phyloP scores from a whole-genome alignment of 1,140 invertebrate species.

The Nephila pilipes region DNA sequence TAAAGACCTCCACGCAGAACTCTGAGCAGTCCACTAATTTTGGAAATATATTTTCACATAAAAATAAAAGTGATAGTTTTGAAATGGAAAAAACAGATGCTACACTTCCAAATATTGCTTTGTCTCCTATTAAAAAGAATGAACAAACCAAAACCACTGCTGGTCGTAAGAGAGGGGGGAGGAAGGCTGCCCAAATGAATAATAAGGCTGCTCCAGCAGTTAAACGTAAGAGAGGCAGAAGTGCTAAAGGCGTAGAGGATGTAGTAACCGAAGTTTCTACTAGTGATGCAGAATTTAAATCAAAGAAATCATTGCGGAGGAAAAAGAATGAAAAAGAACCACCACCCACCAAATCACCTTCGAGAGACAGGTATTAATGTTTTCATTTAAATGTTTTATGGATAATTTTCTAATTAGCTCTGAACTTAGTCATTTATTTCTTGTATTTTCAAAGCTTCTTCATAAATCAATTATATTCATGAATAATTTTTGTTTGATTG shows the following conservation, averaged over 20 bases:
- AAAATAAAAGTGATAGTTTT: neutral
- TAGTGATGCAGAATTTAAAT: neutral
- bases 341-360: neutral
- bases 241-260: neutral
- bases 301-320: neutral
- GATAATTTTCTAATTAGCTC: neutral
- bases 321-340: constrained; percentile 18
- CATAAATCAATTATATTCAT: neutral
- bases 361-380: neutral
- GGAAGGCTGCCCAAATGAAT: neutral
- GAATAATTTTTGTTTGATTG: no score
- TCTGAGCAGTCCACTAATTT: constrained; percentile 1
- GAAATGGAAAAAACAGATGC: neutral
- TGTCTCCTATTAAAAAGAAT: neutral
- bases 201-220: neutral
- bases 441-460: neutral
- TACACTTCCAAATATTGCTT: neutral
- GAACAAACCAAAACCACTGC: neutral
- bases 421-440: neutral
- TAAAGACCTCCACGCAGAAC: constrained; percentile 63
- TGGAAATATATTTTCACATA: neutral
- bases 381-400: neutral
- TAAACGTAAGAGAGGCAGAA: constrained; percentile 33
- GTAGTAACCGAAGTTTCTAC: neutral
- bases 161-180: neutral